Evolutionary conservation across 2,113 vertebrate species (phyloP).

Genomic region (Typhlomys cinereus): DNA sequence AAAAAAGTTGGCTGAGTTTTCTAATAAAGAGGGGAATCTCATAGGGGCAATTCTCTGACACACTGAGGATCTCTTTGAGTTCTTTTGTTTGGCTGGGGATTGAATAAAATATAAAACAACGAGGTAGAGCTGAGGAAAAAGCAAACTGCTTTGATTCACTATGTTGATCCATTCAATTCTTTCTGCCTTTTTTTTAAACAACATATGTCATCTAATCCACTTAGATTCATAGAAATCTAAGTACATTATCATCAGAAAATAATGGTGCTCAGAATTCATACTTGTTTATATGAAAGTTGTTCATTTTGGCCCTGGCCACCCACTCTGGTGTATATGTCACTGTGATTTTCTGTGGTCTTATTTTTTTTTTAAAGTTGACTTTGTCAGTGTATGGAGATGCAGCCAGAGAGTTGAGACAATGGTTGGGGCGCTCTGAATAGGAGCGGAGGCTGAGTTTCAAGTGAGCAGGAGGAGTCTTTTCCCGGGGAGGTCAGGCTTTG

Average conservation of each 20-base stretch:
- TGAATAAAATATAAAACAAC: slow-evolving; percentile 43
- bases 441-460: not conserved
- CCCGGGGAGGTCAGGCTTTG: not conserved
- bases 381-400: not conserved
- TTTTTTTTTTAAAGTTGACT: no score
- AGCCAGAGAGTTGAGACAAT: not conserved
- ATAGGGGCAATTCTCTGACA: not conserved
- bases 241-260: not conserved
- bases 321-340: not conserved
- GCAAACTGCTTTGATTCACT: not conserved
- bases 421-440: not conserved
- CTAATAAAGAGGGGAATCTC: slow-evolving; percentile 14
- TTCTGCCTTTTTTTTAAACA: not conserved
- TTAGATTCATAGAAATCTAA: slow-evolving; percentile 5
- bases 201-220: not conserved
- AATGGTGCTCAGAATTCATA: not conserved
- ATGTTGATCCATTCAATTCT: not conserved
- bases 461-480: not conserved
- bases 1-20: not conserved
- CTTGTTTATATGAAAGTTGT: not conserved
- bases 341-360: no score
- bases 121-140: not conserved
- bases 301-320: not conserved
- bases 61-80: not conserved
- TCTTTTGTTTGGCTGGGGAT: slow-evolving; percentile 37